Evolutionary conservation across 64 coral and sea anemone species (phyloP).

Genomic region (Montipora capricornis): DNA sequence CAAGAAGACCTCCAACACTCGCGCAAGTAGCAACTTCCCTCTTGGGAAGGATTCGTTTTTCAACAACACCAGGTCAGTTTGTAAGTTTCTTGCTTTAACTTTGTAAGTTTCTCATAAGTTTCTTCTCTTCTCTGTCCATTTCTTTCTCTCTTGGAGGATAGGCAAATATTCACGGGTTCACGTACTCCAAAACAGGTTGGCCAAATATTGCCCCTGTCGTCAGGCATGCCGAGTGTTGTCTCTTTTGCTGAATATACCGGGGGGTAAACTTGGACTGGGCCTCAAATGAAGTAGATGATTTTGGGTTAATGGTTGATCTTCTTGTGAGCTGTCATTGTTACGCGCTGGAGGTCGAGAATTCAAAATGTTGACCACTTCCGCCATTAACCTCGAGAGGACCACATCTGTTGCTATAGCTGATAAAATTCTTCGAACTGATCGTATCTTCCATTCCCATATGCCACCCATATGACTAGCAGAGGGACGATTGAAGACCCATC

Average conservation of each 20-base stretch:
- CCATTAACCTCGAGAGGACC: slow-evolving; percentile 21
- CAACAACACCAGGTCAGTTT: slow-evolving; percentile 36
- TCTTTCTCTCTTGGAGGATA: slow-evolving; percentile 19
- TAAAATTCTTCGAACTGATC: background rate
- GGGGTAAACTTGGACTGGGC: too few species aligned
- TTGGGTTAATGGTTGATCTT: too few species aligned
- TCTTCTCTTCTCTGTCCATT: slow-evolving; percentile 25
- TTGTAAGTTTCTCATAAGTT: background rate
- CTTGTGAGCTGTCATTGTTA: too few species aligned
- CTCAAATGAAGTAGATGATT: too few species aligned
- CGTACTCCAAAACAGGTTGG: slow-evolving; percentile 41
- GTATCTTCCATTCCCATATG: slow-evolving; percentile 32
- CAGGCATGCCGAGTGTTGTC: background rate
- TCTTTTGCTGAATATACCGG: background rate
- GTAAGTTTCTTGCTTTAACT: background rate
- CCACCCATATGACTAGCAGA: slow-evolving; percentile 37
- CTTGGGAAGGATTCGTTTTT: slow-evolving; percentile 42
- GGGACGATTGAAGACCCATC: background rate
- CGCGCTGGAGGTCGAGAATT: too few species aligned
- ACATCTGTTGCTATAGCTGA: background rate
- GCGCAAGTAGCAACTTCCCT: slow-evolving; percentile 52
- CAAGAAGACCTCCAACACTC: slow-evolving; percentile 26
- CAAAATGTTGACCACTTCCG: slow-evolving; percentile 2
- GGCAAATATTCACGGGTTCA: slow-evolving; percentile 41
- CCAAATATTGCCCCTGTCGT: slow-evolving; percentile 39